Evolutionary conservation across 1,140 invertebrate genomes (phyloP).

Genomic region (Papilio polyxenes): DNA sequence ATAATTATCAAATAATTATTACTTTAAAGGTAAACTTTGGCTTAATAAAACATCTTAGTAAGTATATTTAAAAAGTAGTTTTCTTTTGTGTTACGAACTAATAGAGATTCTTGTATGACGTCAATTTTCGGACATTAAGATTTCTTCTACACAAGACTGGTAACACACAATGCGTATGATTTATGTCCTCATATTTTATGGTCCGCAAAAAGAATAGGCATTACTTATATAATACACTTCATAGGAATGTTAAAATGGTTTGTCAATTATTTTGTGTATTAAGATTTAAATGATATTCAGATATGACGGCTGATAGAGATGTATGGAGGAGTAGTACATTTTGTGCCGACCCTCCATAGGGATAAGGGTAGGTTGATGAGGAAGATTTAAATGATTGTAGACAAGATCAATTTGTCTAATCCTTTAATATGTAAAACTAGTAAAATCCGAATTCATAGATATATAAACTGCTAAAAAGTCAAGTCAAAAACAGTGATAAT

Average conservation of each 20-base stretch:
- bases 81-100: background rate
- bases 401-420: no score
- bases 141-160: background rate
- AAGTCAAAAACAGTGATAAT: no score
- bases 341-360: no score
- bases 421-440: no score
- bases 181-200: conserved; percentile 21
- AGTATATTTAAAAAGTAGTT: background rate
- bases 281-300: background rate
- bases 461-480: no score
- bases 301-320: no score
- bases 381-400: background rate
- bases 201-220: background rate
- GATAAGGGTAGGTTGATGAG: no score
- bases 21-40: no score
- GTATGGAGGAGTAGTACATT: no score
- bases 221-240: background rate
- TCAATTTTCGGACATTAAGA: background rate
- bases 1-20: no score
- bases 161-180: background rate
- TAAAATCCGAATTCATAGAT: no score
- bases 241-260: background rate
- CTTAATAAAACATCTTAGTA: background rate
- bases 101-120: background rate
- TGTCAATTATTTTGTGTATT: background rate